phyloP scores from a whole-genome alignment of 2,888 invertebrate genomes.

The Dryobotodes eremita region DNA sequence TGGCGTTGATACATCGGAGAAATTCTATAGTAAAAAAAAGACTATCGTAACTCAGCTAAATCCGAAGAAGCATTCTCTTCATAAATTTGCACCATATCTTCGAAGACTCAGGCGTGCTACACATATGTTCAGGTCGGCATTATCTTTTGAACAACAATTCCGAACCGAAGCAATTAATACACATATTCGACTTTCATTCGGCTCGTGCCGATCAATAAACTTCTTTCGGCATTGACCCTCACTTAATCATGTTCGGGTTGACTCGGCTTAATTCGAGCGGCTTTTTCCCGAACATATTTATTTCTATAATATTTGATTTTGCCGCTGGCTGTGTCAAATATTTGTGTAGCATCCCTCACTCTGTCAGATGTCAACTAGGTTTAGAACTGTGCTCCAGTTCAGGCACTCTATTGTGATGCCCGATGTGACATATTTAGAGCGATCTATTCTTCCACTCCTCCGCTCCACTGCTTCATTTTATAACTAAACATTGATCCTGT shows the following conservation, averaged over 20 bases:
- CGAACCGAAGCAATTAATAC: too few relatives aligned
- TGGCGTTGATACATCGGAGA: neutral
- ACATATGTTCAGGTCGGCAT: neutral
- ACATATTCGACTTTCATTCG: neutral
- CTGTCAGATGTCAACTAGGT: constrained; percentile 25
- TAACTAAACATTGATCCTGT: neutral
- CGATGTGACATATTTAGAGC: constrained; percentile 44
- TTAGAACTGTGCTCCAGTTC: constrained; percentile 17
- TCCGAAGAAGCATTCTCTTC: neutral
- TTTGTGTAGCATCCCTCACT: neutral
- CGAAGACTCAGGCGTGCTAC: constrained; percentile 1
- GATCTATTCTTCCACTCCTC: constrained; percentile 21
- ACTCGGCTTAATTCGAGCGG: neutral
- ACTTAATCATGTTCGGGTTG: neutral
- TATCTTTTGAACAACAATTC: neutral
- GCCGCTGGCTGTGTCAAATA: neutral
- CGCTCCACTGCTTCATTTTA: neutral
- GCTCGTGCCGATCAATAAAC: neutral
- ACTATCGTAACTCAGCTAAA: neutral
- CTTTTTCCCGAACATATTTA: neutral
- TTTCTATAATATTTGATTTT: neutral
- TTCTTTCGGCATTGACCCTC: neutral
- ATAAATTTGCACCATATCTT: constrained; percentile 19
- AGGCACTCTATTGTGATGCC: constrained; percentile 24
- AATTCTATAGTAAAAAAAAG: neutral